Percentiles rank a stretch among this genome's conserved stretches.
phyloP scores from a whole-genome alignment of 2,797 vertebrate genomes.

The Euphonia xanthogaster region DNA sequence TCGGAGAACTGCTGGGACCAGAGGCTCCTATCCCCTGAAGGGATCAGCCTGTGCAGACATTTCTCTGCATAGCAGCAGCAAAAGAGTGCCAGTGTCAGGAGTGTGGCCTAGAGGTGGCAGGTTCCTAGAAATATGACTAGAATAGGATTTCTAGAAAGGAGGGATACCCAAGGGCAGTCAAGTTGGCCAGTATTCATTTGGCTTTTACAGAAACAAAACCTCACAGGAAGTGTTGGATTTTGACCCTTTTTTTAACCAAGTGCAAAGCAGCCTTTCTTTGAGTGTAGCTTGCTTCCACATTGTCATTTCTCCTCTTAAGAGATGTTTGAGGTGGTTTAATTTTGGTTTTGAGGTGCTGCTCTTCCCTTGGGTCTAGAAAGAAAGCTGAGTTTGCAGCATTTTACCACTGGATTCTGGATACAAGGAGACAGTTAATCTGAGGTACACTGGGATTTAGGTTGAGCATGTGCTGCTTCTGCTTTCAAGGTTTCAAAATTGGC shows the following conservation, averaged over 20 bases:
- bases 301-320: neutral
- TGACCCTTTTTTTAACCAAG: neutral
- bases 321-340: neutral
- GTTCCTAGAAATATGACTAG: neutral
- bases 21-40: accelerated
- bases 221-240: neutral
- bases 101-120: neutral
- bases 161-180: neutral
- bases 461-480: neutral
- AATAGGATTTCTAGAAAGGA: neutral
- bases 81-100: neutral
- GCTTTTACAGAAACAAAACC: neutral
- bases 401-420: neutral
- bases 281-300: neutral
- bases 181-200: neutral
- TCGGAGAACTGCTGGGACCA: neutral
- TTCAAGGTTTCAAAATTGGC: neutral
- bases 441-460: neutral
- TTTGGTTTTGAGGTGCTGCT: neutral
- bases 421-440: neutral
- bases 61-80: neutral
- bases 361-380: neutral
- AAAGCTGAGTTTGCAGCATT: neutral
- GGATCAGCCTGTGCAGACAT: neutral
- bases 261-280: neutral